phyloP scores from a whole-genome alignment of 2,113 vertebrate genomes.

The Platichthys flesus region DNA sequence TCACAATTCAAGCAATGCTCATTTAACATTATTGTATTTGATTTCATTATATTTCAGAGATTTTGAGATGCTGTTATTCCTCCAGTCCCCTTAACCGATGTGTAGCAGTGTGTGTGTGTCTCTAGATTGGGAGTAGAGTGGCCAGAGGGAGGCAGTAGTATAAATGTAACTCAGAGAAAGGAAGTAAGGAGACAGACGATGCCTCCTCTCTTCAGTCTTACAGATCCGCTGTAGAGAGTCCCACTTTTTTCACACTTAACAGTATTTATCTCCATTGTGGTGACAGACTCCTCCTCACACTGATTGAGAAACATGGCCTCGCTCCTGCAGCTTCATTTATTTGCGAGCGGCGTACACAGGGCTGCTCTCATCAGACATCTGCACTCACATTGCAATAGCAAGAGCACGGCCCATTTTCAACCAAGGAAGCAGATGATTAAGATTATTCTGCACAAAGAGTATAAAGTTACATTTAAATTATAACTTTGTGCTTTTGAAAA shows the following conservation, averaged over 20 bases:
- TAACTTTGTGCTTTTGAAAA: slow-evolving; percentile 23
- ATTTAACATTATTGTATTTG: not conserved
- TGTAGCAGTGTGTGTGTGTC: slow-evolving; percentile 3
- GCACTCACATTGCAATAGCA: slow-evolving; percentile 37
- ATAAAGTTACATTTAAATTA: slow-evolving; percentile 21
- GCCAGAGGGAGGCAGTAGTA: slow-evolving; percentile 70
- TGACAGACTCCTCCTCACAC: slow-evolving; percentile 67
- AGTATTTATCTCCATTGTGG: slow-evolving; percentile 77
- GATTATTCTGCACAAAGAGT: slow-evolving; percentile 18
- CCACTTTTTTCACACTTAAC: slow-evolving; percentile 27
- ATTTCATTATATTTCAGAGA: slow-evolving; percentile 10
- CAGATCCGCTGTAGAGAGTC: slow-evolving; percentile 30
- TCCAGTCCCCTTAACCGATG: not conserved
- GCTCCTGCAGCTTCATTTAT: slow-evolving; percentile 76
- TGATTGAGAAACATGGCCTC: slow-evolving; percentile 80
- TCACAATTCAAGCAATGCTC: not conserved
- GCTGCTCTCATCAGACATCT: slow-evolving; percentile 52
- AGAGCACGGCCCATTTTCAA: slow-evolving; percentile 48
- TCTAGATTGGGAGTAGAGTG: slow-evolving; percentile 28
- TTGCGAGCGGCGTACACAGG: slow-evolving; percentile 62
- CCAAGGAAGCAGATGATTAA: slow-evolving; percentile 54
- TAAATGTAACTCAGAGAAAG: slow-evolving; percentile 34
- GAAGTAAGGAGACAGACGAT: slow-evolving; percentile 47
- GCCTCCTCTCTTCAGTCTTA: slow-evolving; percentile 40
- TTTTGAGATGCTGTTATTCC: not conserved